phyloP scores from a whole-genome alignment of 2,113 vertebrate species.

The Mastomys natalensis region DNA sequence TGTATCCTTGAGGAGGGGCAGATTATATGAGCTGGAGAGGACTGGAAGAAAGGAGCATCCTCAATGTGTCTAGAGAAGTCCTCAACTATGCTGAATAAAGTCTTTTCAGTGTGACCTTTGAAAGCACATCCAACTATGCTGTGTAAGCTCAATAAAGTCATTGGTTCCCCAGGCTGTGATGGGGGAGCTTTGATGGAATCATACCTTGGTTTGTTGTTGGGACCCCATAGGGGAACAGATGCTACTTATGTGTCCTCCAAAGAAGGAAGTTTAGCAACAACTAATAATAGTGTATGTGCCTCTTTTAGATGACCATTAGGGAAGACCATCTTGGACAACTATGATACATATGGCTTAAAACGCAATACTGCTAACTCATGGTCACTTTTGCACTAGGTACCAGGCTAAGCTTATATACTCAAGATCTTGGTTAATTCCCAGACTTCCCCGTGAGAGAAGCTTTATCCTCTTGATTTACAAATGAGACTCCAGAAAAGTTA shows the following conservation, averaged over 20 bases:
- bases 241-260: not conserved
- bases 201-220: not conserved
- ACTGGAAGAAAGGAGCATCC: not conserved
- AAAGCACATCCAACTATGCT: not conserved
- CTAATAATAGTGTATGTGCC: not conserved
- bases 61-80: not conserved
- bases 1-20: not conserved
- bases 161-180: not conserved
- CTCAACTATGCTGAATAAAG: too few species aligned
- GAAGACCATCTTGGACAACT: not conserved
- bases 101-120: not conserved
- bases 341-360: not conserved
- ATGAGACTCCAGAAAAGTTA: slow-evolving; percentile 11
- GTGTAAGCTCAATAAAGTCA: not conserved
- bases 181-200: not conserved
- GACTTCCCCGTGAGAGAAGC: not conserved
- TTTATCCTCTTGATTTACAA: not conserved
- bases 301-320: not conserved
- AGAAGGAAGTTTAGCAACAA: not conserved
- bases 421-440: slow-evolving; percentile 1
- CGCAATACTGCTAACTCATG: not conserved
- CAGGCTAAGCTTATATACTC: not conserved
- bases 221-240: not conserved
- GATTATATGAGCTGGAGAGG: not conserved
- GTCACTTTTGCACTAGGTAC: not conserved